Evolutionary conservation across 1,140 invertebrate species (phyloP).

Genomic region (Drosophila paulistorum): DNA sequence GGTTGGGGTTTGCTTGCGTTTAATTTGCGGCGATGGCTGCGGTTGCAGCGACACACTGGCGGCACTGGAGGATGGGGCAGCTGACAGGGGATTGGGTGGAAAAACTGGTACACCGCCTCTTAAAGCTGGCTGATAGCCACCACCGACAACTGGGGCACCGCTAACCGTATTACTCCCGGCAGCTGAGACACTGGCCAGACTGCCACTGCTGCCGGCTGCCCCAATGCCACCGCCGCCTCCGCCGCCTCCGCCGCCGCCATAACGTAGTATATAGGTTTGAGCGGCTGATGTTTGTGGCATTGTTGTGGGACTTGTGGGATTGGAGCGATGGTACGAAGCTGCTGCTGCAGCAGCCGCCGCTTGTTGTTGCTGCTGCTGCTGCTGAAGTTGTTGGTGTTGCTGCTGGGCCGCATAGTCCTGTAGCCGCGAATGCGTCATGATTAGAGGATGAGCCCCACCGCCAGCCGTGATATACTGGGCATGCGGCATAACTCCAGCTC

Average conservation of each 20-base stretch:
- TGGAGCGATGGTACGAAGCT: conserved; percentile 87
- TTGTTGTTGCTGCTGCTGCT: conserved; percentile 57
- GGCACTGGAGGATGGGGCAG: conserved; percentile 34
- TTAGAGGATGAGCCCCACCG: conserved; percentile 65
- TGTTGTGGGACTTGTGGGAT: conserved; percentile 90
- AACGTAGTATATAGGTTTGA: conserved; percentile 74
- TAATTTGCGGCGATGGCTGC: conserved; percentile 87
- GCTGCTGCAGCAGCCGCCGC: conserved; percentile 78
- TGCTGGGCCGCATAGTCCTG: conserved; percentile 68
- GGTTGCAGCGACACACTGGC: conserved; percentile 46
- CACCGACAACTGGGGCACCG: conserved; percentile 27
- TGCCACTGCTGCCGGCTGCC: conserved; percentile 59
- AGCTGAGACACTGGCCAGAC: conserved; percentile 60
- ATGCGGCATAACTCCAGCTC: conserved; percentile 55
- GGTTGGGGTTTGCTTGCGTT: conserved; percentile 85
- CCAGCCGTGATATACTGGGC: conserved; percentile 76
- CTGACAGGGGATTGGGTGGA: conserved; percentile 85
- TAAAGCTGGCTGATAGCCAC: conserved; percentile 86
- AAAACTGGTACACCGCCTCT: conserved; percentile 88
- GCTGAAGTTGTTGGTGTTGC: conserved; percentile 42
- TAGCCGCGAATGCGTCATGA: conserved; percentile 76
- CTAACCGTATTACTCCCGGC: conserved; percentile 24
- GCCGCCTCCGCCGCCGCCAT: conserved; percentile 44
- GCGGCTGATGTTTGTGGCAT: conserved; percentile 82
- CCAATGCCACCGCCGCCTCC: conserved; percentile 35